Evolutionary conservation across 2,113 vertebrate genomes (phyloP), one percentile per base, ranked within the genome.

Genomic region (Ceuthmochares aereus): DNA sequence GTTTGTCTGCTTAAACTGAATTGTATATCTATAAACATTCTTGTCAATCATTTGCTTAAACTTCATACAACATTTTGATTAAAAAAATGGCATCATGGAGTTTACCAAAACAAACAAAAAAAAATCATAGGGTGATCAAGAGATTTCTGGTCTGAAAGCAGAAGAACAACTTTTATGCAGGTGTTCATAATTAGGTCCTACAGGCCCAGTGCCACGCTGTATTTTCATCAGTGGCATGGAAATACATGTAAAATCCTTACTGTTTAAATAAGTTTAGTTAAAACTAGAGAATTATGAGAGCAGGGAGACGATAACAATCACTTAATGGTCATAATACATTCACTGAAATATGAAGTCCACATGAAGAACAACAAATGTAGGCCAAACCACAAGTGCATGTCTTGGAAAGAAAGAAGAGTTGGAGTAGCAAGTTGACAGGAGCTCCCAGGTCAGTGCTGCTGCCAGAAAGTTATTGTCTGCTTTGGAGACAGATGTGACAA

Each of bases 191-290:
- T 36, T 17, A 27, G 45, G 12, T 58, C 13, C 45, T 27, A 3
- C 29, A 37, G 37, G 9, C 30, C 67, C 32, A 23, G 4, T 63
- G 32, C 64, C n/a, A 60, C 54, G 70, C 32, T 59, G 5, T 69
- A 23, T 88, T 84, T 90, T 84, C 69, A 78, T 84, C 84, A 67
- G 22, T 34, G 43, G 14, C 12, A 69, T 82, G 54, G 69, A 87
- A 89, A 52, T 42, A 30, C 3, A 9, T 92, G 80, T 84, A 49
- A 83, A 92, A 69, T 54, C 58, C 19, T 58, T 90, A n/a, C n/a
- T 83, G 42, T 69, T 80, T 79, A 74, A 69, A 74, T 62, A 30
- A 82, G 20, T 36, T n/a, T 60, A 60, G 56, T 84, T 78, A 40
- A 90, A 40, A 60, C 27, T 23, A 72, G 29, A 68, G 30, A 78